A percentile compares a stretch with the other conserved stretches of the same genome.
These are phyloP conservation scores for Narcine bancroftii DNA, from an alignment of 2,113 vertebrate species.

Conservation along the genomic window DNA sequence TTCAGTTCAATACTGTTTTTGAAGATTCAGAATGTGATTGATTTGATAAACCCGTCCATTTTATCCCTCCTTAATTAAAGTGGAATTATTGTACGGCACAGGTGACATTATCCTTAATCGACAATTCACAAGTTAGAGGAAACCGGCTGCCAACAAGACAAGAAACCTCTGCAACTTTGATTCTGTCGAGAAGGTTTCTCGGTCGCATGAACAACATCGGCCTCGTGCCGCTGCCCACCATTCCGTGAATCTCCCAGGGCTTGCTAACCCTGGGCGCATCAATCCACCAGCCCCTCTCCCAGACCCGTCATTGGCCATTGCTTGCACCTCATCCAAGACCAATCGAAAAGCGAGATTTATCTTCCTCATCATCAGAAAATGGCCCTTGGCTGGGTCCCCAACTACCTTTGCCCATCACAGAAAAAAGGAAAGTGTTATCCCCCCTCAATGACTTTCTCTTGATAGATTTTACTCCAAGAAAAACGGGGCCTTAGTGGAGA, in stretches of 20 bases:
- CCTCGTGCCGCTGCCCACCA: too few relatives aligned
- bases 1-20: background rate
- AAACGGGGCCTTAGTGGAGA: background rate
- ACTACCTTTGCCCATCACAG: background rate
- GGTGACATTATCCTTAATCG: too few relatives aligned
- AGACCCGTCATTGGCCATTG: background rate
- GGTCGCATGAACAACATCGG: too few relatives aligned
- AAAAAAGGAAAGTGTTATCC: background rate
- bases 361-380: too few relatives aligned
- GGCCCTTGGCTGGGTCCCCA: background rate
- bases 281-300: background rate
- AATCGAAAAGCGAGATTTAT: background rate
- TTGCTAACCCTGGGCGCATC: background rate
- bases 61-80: too few relatives aligned
- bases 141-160: background rate
- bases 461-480: background rate
- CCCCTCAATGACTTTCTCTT: background rate
- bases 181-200: too few relatives aligned
- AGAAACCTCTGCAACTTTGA: too few relatives aligned
- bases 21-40: background rate
- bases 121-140: background rate
- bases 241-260: too few relatives aligned
- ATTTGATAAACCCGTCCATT: background rate
- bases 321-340: background rate
- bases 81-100: background rate